These are phyloP conservation scores for Macropodus opercularis DNA, from an alignment of 2,797 vertebrate genomes.

Conservation along the genomic window DNA sequence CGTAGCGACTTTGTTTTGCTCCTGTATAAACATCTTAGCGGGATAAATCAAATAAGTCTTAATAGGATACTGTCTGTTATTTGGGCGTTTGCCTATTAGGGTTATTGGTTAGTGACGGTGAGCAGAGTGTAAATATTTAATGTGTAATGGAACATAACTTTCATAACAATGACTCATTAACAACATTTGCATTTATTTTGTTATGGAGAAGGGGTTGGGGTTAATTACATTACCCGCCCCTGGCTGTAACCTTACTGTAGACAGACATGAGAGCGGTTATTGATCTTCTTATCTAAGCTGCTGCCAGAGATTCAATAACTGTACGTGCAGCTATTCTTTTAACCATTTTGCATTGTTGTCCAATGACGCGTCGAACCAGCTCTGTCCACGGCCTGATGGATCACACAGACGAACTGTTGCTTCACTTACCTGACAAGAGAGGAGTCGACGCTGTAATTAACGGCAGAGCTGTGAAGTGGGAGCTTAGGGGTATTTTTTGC, in stretches of 20 bases:
- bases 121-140: slow-evolving; percentile 24
- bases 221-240: slow-evolving; percentile 8
- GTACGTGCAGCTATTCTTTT: neutral
- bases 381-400: neutral
- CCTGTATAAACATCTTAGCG: slow-evolving; percentile 21
- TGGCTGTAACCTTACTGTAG: neutral
- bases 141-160: slow-evolving; percentile 7
- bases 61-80: slow-evolving; percentile 24
- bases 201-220: slow-evolving; percentile 2
- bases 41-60: slow-evolving; percentile 37
- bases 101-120: slow-evolving; percentile 21
- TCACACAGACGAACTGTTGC: slow-evolving; percentile 3
- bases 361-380: neutral
- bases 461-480: neutral
- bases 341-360: neutral
- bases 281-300: neutral
- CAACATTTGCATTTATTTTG: slow-evolving; percentile 9
- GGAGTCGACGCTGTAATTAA: neutral
- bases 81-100: slow-evolving; percentile 32
- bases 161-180: slow-evolving; percentile 3
- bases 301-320: neutral
- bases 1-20: slow-evolving; percentile 28
- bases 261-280: neutral
- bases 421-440: slow-evolving; percentile 3
- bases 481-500: neutral